These are phyloP conservation scores for Lepidurus packardi DNA, from an alignment of 1,140 invertebrate species.

Conservation along the genomic window DNA sequence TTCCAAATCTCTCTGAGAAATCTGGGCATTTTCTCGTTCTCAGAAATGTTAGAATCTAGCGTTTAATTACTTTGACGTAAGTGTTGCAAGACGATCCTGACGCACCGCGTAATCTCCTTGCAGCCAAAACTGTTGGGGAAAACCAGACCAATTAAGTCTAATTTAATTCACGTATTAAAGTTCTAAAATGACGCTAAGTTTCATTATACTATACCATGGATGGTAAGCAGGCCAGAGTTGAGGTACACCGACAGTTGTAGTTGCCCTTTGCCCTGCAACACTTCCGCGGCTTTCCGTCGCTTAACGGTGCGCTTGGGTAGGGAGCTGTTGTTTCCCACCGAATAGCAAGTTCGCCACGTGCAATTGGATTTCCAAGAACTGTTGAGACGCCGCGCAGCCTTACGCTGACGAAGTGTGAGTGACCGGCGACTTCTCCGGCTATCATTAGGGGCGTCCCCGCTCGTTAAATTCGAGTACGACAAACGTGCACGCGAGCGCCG, in stretches of 20 bases:
- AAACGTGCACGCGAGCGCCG: conserved; percentile 12
- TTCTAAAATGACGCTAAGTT: not conserved
- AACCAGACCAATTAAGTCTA: conserved; percentile 8
- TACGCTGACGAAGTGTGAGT: not conserved
- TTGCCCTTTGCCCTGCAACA: conserved; percentile 34
- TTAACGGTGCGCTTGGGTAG: not conserved
- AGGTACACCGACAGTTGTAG: conserved; percentile 33
- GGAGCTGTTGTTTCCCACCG: not conserved
- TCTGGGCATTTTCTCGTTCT: not conserved
- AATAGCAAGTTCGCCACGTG: conserved; percentile 8
- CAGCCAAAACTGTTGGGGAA: conserved; percentile 28
- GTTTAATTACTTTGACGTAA: conserved; percentile 42
- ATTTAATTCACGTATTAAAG: not conserved
- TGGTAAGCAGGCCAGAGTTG: conserved; percentile 34
- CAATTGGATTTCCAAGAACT: conserved; percentile 8
- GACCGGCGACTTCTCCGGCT: not conserved
- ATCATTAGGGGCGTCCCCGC: not conserved
- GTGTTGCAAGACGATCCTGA: conserved; percentile 40
- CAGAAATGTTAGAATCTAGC: not conserved
- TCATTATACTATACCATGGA: conserved; percentile 24
- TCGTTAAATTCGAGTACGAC: not conserved
- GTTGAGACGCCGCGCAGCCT: not conserved
- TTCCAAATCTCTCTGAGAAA: too few species aligned
- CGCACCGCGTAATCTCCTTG: not conserved
- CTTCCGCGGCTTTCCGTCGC: conserved; percentile 28